These are phyloP conservation scores for Phenganax stokvisi DNA, from an alignment of 92 coral and sea anemone genomes.

Conservation along the genomic window DNA sequence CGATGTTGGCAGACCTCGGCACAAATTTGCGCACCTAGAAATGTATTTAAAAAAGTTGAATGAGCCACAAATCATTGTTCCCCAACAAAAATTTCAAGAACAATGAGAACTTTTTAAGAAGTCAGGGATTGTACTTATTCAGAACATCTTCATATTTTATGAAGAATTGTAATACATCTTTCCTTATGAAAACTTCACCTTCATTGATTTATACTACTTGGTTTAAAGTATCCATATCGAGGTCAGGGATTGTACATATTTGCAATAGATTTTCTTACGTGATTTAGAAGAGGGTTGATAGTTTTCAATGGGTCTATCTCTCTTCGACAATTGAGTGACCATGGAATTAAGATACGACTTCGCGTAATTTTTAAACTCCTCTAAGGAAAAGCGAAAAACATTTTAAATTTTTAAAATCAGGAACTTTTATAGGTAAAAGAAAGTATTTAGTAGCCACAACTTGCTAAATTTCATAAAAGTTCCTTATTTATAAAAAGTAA, in stretches of 20 bases:
- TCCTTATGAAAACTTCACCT: no score
- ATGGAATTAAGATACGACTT: constrained; percentile 17
- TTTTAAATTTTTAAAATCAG: background rate
- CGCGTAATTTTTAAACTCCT: constrained; percentile 28
- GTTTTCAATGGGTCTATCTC: background rate
- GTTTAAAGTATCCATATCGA: no score
- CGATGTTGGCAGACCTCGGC: constrained; percentile 66
- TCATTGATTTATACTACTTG: no score
- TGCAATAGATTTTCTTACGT: background rate
- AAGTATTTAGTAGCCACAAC: background rate
- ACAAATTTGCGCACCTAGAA: constrained; percentile 42
- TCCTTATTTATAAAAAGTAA: background rate
- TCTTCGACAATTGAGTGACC: constrained; percentile 19
- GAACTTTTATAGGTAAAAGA: background rate
- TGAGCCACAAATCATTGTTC: background rate
- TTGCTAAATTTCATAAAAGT: background rate
- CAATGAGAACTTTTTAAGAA: background rate
- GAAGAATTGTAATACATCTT: no score
- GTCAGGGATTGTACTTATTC: background rate
- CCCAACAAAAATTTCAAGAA: background rate
- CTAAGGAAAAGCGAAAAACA: background rate
- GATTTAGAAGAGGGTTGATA: background rate
- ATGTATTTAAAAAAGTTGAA: background rate
- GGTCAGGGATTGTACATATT: background rate
- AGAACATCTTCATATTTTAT: no score